phyloP scores from a whole-genome alignment of 1,140 invertebrate genomes.

The Dendrolimus kikuchii region DNA sequence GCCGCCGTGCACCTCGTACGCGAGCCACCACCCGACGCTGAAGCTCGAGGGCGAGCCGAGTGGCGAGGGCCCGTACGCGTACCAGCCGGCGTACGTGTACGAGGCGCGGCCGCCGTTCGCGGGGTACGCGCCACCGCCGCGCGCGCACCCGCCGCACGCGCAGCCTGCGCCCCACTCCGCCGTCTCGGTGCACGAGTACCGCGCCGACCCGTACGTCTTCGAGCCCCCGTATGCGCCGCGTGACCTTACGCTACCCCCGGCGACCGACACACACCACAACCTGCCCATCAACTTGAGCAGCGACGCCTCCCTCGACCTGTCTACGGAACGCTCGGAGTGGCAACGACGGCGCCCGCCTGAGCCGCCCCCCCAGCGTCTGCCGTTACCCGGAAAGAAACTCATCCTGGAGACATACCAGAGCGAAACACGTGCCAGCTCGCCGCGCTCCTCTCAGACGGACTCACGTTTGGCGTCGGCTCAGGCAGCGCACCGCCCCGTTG shows the following conservation, averaged over 20 bases:
- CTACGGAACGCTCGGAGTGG: constrained; percentile 47
- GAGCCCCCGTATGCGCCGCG: constrained; percentile 42
- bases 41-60: constrained; percentile 47
- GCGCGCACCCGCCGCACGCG: constrained; percentile 15
- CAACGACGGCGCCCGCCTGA: constrained; percentile 50
- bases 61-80: constrained; percentile 41
- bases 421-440: constrained; percentile 43
- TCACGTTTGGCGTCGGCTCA: constrained; percentile 5
- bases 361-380: constrained; percentile 36
- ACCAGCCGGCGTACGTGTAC: constrained; percentile 41
- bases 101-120: constrained; percentile 33
- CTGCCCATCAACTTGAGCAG: constrained; percentile 63
- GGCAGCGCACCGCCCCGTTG: constrained; percentile 12
- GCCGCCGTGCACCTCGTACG: constrained; percentile 51
- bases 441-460: constrained; percentile 27
- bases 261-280: constrained; percentile 35
- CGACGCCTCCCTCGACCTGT: constrained; percentile 53
- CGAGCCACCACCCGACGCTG: constrained; percentile 30
- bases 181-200: constrained; percentile 36
- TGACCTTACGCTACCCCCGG: constrained; percentile 33
- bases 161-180: constrained; percentile 21
- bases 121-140: constrained; percentile 32
- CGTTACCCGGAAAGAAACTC: constrained; percentile 67
- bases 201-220: constrained; percentile 44
- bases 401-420: constrained; percentile 67